Conservation (phyloP, 1,140 invertebrate species). For the Araneus ventricosus region DNA sequence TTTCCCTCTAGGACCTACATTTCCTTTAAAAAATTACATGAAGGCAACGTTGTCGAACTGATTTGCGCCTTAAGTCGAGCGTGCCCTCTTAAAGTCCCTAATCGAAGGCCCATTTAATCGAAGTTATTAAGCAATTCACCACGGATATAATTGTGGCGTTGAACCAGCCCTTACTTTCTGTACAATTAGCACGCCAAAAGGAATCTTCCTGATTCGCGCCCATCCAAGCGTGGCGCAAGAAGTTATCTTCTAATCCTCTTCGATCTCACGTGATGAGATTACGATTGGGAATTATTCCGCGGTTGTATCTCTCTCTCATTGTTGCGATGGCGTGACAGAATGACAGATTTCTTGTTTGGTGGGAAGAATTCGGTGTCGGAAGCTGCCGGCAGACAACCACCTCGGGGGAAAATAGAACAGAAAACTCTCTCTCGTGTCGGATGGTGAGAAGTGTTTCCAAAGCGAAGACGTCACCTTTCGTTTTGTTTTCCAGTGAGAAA, state of each 20-base stretch:
- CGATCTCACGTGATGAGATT: not conserved
- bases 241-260: not conserved
- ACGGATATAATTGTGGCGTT: not conserved
- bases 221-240: not conserved
- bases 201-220: conserved; percentile 22
- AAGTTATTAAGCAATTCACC: conserved; percentile 3
- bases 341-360: conserved; percentile 19
- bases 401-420: not conserved
- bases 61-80: conserved; percentile 2
- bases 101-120: not conserved
- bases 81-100: not conserved
- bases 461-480: no score
- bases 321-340: conserved; percentile 26
- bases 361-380: not conserved
- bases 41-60: not conserved
- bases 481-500: no score
- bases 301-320: not conserved
- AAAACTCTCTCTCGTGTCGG: not conserved
- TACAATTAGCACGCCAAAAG: not conserved
- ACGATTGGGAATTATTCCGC: not conserved
- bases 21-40: not conserved
- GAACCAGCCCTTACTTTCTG: not conserved
- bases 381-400: not conserved
- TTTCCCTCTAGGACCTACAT: not conserved
- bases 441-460: not conserved